A percentile compares a stretch with the other conserved stretches of the same genome.
These are phyloP conservation scores for Dreissena rostriformis DNA, from an alignment of 1,140 invertebrate species.

Conservation along the genomic window DNA sequence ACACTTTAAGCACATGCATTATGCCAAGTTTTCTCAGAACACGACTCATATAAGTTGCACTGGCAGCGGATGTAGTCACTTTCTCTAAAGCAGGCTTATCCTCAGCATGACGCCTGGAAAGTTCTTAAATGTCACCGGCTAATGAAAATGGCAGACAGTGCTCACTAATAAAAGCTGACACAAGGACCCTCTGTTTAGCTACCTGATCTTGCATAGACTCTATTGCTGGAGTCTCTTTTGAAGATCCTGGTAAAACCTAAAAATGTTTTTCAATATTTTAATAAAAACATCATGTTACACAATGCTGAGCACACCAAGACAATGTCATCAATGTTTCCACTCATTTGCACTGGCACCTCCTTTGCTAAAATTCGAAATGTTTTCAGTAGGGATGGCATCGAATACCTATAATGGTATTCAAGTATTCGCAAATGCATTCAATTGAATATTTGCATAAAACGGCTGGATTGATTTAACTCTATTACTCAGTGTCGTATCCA, in stretches of 20 bases:
- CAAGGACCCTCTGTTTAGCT: slow-evolving; percentile 9
- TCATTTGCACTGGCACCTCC: too few species aligned
- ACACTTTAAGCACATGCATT: too few species aligned
- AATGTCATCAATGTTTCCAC: too few species aligned
- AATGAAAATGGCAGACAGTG: slow-evolving; percentile 28
- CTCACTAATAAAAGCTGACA: slow-evolving; percentile 30
- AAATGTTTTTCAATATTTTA: neutral
- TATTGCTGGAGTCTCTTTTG: neutral
- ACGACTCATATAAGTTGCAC: slow-evolving; percentile 23
- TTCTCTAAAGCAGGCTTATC: slow-evolving; percentile 17
- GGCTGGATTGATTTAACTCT: too few species aligned
- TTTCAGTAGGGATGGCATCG: too few species aligned
- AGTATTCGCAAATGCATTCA: too few species aligned
- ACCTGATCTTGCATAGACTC: slow-evolving; percentile 23
- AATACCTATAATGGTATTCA: too few species aligned
- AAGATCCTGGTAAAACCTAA: slow-evolving; percentile 12
- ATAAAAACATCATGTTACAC: neutral
- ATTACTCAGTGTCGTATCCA: too few species aligned
- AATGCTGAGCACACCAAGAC: too few species aligned
- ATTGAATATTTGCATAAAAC: too few species aligned
- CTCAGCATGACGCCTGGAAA: neutral
- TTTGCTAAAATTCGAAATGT: too few species aligned
- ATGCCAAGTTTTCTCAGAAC: too few species aligned
- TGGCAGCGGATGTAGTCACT: neutral
- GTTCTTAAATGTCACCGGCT: neutral